Conservation (phyloP, 1,140 invertebrate species). For the Drosophila tristis region DNA sequence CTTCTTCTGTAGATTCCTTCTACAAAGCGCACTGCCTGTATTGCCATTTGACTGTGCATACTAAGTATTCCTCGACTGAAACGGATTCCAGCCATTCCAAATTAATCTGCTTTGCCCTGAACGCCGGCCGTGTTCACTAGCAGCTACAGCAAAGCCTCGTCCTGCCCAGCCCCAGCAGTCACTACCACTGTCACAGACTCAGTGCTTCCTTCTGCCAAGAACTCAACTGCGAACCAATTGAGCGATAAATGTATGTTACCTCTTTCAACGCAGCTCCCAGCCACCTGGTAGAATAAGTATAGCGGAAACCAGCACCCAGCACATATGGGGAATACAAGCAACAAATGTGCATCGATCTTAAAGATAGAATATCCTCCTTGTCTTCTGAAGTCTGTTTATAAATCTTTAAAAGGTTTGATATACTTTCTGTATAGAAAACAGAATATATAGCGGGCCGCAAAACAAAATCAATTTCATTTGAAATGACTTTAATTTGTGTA, state of each 20-base stretch:
- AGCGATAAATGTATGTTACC: too few relatives aligned
- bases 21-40: constrained; percentile 77
- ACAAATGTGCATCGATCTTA: too few relatives aligned
- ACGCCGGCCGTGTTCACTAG: constrained; percentile 51
- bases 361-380: too few relatives aligned
- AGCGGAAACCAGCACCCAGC: too few relatives aligned
- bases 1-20: constrained; percentile 63
- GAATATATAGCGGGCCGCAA: not conserved
- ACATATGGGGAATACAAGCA: too few relatives aligned
- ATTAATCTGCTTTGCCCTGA: constrained; percentile 82
- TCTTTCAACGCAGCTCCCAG: too few relatives aligned
- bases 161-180: constrained; percentile 18
- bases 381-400: too few relatives aligned
- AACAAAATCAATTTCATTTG: constrained; percentile 31
- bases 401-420: too few relatives aligned
- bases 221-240: too few relatives aligned
- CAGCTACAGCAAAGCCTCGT: constrained; percentile 38
- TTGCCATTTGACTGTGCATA: constrained; percentile 83
- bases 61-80: constrained; percentile 81
- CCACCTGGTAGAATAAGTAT: too few relatives aligned
- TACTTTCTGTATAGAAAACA: too few relatives aligned
- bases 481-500: constrained; percentile 57
- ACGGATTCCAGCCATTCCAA: constrained; percentile 70
- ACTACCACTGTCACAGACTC: constrained; percentile 18
- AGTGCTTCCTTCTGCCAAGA: constrained; percentile 39